These are phyloP conservation scores for Drosophila pegasa DNA, from an alignment of 2,888 invertebrate species.

Conservation along the genomic window DNA sequence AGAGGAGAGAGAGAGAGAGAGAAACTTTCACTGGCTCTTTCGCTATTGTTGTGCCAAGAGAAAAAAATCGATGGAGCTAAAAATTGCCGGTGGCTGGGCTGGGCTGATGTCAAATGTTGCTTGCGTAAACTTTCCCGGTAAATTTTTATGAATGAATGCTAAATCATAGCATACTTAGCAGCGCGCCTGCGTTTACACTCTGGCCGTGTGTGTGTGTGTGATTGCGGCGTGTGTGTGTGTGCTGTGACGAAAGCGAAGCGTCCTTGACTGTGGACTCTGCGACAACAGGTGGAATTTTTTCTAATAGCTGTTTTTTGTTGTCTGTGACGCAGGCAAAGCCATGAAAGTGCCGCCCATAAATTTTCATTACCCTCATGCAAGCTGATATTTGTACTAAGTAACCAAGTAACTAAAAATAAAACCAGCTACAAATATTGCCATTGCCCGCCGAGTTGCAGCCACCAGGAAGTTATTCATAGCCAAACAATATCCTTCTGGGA, in stretches of 20 bases:
- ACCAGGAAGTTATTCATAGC: no score
- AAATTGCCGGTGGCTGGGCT: conserved; percentile 60
- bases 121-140: conserved; percentile 72
- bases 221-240: conserved; percentile 17
- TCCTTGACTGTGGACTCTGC: conserved; percentile 75
- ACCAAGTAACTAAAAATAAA: conserved; percentile 51
- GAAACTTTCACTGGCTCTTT: conserved; percentile 38
- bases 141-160: conserved; percentile 74
- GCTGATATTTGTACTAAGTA: conserved; percentile 32
- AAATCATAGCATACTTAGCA: conserved; percentile 72
- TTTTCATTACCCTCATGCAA: conserved; percentile 47
- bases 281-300: conserved; percentile 71
- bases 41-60: conserved; percentile 2
- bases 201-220: conserved; percentile 3
- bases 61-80: conserved; percentile 78
- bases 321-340: conserved; percentile 58
- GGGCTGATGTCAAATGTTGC: conserved; percentile 22
- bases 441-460: conserved; percentile 1
- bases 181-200: conserved; percentile 63
- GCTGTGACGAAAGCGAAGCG: conserved; percentile 74
- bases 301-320: conserved; percentile 13
- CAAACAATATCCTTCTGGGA: not conserved
- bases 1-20: not conserved
- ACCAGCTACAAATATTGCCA: conserved; percentile 1
- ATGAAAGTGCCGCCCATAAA: conserved; percentile 56